These are phyloP conservation scores for Branchinecta sandiegonensis DNA, from an alignment of 2,888 invertebrate species.

Conservation along the genomic window DNA sequence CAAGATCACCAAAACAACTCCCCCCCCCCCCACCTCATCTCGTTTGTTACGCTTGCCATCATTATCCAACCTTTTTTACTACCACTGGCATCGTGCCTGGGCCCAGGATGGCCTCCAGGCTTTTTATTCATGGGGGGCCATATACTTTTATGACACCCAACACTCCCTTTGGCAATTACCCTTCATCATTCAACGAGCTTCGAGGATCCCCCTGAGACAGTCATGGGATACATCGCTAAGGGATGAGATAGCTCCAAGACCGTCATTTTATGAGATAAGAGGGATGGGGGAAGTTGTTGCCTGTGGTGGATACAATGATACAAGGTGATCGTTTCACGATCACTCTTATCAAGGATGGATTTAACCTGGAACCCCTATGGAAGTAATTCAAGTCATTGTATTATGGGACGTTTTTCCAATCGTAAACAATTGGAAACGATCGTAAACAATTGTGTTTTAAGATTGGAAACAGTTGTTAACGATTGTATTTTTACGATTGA, in stretches of 20 bases:
- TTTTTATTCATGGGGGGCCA: constrained; percentile 3
- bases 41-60: background rate
- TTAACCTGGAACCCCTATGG: no score
- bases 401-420: no score
- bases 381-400: no score
- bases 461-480: no score
- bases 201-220: background rate
- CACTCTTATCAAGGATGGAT: no score
- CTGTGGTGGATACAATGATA: constrained; percentile 7
- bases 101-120: background rate
- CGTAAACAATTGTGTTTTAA: no score
- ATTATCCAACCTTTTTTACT: background rate
- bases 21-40: no score
- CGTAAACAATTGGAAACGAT: no score
- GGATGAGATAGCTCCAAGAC: constrained; percentile 1
- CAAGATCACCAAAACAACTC: no score
- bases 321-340: background rate
- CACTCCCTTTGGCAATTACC: background rate
- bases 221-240: constrained; percentile 6
- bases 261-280: no score
- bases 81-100: constrained; percentile 1
- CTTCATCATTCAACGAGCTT: background rate
- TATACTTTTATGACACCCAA: constrained; percentile 4
- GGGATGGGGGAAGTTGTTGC: no score
- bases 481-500: no score